Conservation (phyloP, 2,797 vertebrate species). For the Pangasius djambal region DNA sequence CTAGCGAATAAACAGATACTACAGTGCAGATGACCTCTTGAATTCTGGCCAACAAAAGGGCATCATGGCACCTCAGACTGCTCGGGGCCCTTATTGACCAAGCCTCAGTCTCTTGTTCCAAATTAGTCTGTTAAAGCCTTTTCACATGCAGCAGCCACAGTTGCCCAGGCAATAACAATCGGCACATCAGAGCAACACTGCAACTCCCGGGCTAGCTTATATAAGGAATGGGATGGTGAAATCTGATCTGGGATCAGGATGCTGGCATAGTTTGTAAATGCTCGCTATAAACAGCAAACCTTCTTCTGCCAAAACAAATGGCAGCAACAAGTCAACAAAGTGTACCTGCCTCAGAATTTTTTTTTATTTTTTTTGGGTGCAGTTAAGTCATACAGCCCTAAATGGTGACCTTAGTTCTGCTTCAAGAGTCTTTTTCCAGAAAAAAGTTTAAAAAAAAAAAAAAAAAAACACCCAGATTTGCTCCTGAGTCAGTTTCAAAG, state of each 20-base stretch:
- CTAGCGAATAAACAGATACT: conserved; percentile 72
- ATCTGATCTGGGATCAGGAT: conserved; percentile 5
- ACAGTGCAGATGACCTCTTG: conserved; percentile 70
- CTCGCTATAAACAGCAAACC: neutral
- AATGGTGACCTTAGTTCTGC: neutral
- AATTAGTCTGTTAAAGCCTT: conserved; percentile 58
- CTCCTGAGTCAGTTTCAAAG: neutral
- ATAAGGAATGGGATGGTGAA: conserved; percentile 5
- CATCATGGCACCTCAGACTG: conserved; percentile 52
- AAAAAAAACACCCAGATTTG: neutral
- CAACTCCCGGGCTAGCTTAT: conserved; percentile 46
- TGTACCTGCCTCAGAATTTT: neutral
- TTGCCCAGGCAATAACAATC: conserved; percentile 65
- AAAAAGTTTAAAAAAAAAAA: no score
- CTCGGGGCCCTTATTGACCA: conserved; percentile 72
- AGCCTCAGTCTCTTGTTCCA: conserved; percentile 67
- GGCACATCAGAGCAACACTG: conserved; percentile 60
- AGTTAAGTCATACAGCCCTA: neutral
- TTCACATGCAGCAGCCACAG: conserved; percentile 59
- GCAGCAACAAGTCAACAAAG: neutral
- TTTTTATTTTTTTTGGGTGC: neutral
- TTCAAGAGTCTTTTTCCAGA: neutral
- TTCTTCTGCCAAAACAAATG: neutral
- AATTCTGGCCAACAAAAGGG: conserved; percentile 63
- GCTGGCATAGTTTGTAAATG: conserved; percentile 3